Conservation (phyloP, 2,797 vertebrate species). For the Tragelaphus eurycerus region DNA sequence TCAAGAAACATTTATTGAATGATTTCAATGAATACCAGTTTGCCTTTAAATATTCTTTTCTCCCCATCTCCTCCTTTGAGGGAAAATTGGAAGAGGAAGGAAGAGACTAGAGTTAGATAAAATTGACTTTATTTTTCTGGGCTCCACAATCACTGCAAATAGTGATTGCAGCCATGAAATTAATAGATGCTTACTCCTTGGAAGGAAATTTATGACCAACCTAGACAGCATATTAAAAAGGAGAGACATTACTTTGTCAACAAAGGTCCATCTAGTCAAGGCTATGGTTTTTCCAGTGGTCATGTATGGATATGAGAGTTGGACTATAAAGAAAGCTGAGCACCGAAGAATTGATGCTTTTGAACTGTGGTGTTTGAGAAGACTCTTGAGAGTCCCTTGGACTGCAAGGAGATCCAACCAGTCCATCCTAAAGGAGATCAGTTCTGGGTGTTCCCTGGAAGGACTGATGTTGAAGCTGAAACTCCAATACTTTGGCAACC, state of each 20-base stretch:
- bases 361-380: not conserved
- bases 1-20: slow-evolving; percentile 51
- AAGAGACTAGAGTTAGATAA: not conserved
- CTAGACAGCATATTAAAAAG: not conserved
- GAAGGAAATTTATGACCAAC: not conserved
- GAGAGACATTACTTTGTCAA: too few relatives aligned
- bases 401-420: not conserved
- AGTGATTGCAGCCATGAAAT: not conserved
- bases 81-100: not conserved
- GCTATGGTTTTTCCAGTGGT: too few relatives aligned
- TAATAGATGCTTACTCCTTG: not conserved
- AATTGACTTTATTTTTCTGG: not conserved
- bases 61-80: not conserved
- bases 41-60: slow-evolving; percentile 14
- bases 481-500: not conserved
- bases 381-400: not conserved
- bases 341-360: not conserved
- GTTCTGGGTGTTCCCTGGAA: not conserved
- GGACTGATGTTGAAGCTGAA: not conserved
- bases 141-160: not conserved
- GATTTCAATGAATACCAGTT: not conserved
- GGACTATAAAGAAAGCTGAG: not conserved
- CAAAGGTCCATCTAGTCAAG: too few relatives aligned
- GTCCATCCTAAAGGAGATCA: not conserved
- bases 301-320: too few relatives aligned